Evolutionary conservation across 2,888 invertebrate genomes (phyloP), one percentile per base, ranked within the genome.

Genomic region (Lithosia quadra): DNA sequence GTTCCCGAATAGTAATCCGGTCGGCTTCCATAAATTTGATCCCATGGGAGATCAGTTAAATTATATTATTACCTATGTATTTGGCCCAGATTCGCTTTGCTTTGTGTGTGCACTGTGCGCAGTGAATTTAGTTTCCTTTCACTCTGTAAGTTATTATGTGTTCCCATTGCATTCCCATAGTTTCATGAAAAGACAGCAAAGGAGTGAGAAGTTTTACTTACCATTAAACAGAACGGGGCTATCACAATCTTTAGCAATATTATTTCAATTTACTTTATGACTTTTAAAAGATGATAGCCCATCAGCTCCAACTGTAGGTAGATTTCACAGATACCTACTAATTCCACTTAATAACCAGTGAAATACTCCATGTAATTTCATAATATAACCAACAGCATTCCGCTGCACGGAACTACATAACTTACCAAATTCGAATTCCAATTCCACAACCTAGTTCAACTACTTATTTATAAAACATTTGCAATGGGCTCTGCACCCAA

Each of bases 401-500:
- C n/a, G n/a, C 43, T 43, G 18, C 18, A 43, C 43, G 7, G 7
- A 49, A n/a, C 49, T n/a, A n/a, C 49, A 49, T 49, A 49, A 49
- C 49, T 49, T 9, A 49, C 49, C n/a, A 8, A 49, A 49, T 49
- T 49, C 49, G n/a, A 9, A 49, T n/a, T 49, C 13, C 21, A 77
- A 77, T 75, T 69, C 58, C 53, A 61, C 63, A 77, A 72, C 28
- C 64, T 62, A 57, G 59, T n/a, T 49, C 63, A 59, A 49, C 18
- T 68, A 68, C 68, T 63, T 43, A 68, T 69, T 63, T 43, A 36
- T 60, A 67, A 73, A 73, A 77, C 69, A 79, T 75, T 56, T 57
- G 67, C 53, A 68, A 73, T 15, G 49, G 7, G n/a, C 49, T n/a
- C 9, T 77, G 58, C 67, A 66, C 75, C 55, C 68, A 77, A 80